These are phyloP conservation scores for Metopia argyrocephala DNA, from an alignment of 2,888 invertebrate species.

Conservation along the genomic window DNA sequence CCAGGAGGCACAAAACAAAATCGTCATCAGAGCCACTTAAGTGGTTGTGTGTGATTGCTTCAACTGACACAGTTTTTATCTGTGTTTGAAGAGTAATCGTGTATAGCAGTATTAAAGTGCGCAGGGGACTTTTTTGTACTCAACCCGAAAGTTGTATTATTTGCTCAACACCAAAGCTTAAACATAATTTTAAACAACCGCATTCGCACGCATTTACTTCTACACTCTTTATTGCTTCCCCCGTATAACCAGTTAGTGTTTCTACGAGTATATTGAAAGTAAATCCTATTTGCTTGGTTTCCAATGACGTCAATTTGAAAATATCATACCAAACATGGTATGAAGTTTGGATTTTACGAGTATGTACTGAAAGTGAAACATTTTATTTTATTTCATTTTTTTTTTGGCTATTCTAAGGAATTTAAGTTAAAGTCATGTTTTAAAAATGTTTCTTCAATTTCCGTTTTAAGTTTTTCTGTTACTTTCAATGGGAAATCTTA, in stretches of 20 bases:
- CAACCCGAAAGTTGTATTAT: neutral
- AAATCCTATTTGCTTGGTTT: too few relatives aligned
- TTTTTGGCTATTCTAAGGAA: constrained; percentile 26
- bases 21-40: constrained; percentile 8
- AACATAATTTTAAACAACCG: constrained; percentile 3
- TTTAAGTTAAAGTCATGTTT: constrained; percentile 33
- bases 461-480: constrained; percentile 14
- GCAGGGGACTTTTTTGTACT: neutral
- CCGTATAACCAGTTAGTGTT: neutral
- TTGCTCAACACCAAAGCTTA: constrained; percentile 11
- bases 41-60: neutral
- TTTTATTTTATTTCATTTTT: neutral
- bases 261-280: neutral
- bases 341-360: neutral
- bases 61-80: neutral
- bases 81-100: constrained; percentile 16
- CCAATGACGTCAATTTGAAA: constrained; percentile 30
- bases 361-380: neutral
- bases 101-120: neutral
- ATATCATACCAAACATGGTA: neutral
- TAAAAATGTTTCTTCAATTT: constrained; percentile 48
- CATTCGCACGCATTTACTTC: constrained; percentile 1
- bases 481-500: neutral
- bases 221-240: neutral
- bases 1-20: neutral